Evolutionary conservation across 2,888 invertebrate genomes (phyloP).

Genomic region (Thymelicus acteon): DNA sequence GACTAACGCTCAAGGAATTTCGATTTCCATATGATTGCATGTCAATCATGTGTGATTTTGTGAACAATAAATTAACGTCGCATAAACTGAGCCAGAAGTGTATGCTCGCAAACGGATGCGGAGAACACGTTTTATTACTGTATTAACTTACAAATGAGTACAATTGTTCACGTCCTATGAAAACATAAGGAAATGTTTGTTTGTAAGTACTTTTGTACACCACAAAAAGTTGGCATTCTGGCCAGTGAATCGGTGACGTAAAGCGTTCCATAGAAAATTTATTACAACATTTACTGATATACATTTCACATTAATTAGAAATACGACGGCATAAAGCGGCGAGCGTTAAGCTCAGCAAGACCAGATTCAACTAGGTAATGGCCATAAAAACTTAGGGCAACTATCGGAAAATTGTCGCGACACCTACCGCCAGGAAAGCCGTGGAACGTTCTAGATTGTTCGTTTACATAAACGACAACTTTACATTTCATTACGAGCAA

Average conservation of each 20-base stretch:
- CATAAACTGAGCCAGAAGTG: conserved; percentile 13
- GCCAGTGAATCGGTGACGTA: conserved; percentile 32
- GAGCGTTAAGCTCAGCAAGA: conserved; percentile 23
- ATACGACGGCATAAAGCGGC: conserved; percentile 33
- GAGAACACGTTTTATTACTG: conserved; percentile 30
- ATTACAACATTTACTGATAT: conserved; percentile 32
- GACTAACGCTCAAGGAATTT: conserved; percentile 48
- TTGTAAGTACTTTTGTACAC: conserved; percentile 7
- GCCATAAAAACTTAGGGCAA: conserved; percentile 47
- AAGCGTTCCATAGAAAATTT: conserved; percentile 33
- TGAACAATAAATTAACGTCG: conserved; percentile 24
- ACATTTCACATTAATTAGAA: conserved; percentile 37
- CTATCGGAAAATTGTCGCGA: conserved; percentile 52
- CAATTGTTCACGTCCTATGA: conserved; percentile 24
- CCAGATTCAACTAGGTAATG: conserved; percentile 28
- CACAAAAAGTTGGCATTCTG: conserved; percentile 29
- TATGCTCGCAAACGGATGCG: conserved; percentile 27
- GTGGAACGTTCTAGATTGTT: conserved; percentile 67
- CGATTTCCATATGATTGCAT: conserved; percentile 38
- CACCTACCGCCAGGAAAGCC: conserved; percentile 62
- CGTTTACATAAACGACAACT: conserved; percentile 54
- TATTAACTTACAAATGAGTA: conserved; percentile 30
- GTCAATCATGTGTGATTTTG: conserved; percentile 39
- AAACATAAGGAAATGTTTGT: conserved; percentile 31
- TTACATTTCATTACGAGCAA: conserved; percentile 40